Evolutionary conservation across 2,113 vertebrate species (phyloP), one percentile per base, ranked within the genome.

Genomic region (Romanogobio albipinnatus): DNA sequence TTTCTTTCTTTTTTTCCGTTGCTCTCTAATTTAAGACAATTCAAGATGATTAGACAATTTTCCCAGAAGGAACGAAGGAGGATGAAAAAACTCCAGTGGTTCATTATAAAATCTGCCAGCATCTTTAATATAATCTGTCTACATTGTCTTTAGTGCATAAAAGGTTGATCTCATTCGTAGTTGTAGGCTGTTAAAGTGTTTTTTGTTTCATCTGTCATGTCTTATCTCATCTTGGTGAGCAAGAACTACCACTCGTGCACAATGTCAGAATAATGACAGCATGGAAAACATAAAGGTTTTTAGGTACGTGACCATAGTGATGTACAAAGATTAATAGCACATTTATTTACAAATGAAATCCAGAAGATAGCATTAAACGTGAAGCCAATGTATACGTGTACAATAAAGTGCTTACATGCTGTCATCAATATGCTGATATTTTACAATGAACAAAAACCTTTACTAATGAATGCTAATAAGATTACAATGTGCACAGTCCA

Each of bases 11-110:
- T 56, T 87, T 83, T 87, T 78, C 87, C 88, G 89, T 77, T 90
- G 86, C 91, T 91, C 91, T 89, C 87, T 88, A 93, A 92, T 91
- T 84, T 83, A 90, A 82, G 90, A 76, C 66, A 83, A 85, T 84
- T 84, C 82, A 87, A 81, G 90, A 76, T 62, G 75, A 85, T 84
- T 89, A 87, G 24, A 9, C 82, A 86, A 76, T 74, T 89, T 90
- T 86, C 82, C 51, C 76, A 77, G 47, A 47, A 64, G 58, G 24
- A 81, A 66, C n/a, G 6, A 45, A 81, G 78, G 4, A 59, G 64
- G 39, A 75, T 68, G 49, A 59, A 66, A 45, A 76, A 59, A 74
- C 66, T 74, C 51, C 29, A 51, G 81, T 33, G n/a, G 61, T 89
- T 84, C 59, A 83, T 75, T 83, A 84, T 62, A 81, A 73, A 59